Conservation (phyloP, 1,140 invertebrate genomes). For the Battus philenor region DNA sequence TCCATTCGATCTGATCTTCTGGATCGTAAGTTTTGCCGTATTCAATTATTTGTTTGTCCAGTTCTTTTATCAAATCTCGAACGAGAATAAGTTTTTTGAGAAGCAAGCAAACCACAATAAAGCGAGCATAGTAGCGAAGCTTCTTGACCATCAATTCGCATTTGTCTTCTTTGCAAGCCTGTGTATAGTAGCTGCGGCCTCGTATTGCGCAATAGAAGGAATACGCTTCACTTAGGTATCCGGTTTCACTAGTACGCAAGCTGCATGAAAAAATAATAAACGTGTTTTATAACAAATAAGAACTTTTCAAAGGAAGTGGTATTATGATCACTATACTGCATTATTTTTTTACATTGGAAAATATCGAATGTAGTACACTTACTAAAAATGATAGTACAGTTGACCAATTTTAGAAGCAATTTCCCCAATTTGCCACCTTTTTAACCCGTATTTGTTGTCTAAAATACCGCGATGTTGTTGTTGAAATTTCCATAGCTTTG, state of each 20-base stretch:
- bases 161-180: conserved; percentile 94
- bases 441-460: conserved; percentile 96
- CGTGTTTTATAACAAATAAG: too few species aligned
- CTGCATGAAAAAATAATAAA: conserved; percentile 75
- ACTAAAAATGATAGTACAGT: conserved; percentile 99
- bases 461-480: conserved; percentile 95
- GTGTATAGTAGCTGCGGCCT: conserved; percentile 94
- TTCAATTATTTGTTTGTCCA: conserved; percentile 94
- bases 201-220: conserved; percentile 98
- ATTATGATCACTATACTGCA: too few species aligned
- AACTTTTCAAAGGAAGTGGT: too few species aligned
- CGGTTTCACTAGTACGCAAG: conserved; percentile 95
- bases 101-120: conserved; percentile 96
- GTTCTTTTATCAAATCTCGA: conserved; percentile 92
- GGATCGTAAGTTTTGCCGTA: conserved; percentile 96
- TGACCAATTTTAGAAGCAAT: conserved; percentile 99
- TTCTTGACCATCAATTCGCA: conserved; percentile 99
- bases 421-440: conserved; percentile 99
- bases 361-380: too few species aligned
- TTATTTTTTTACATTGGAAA: too few species aligned
- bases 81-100: conserved; percentile 97
- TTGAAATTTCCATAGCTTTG: conserved; percentile 99
- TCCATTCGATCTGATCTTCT: conserved; percentile 98
- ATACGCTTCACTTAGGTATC: conserved; percentile 96
- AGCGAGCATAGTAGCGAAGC: conserved; percentile 95